Percentiles rank a stretch among this genome's conserved stretches.
These are phyloP conservation scores for Myanophis thanlyinensis DNA, from an alignment of 2,113 vertebrate genomes.

Conservation along the genomic window DNA sequence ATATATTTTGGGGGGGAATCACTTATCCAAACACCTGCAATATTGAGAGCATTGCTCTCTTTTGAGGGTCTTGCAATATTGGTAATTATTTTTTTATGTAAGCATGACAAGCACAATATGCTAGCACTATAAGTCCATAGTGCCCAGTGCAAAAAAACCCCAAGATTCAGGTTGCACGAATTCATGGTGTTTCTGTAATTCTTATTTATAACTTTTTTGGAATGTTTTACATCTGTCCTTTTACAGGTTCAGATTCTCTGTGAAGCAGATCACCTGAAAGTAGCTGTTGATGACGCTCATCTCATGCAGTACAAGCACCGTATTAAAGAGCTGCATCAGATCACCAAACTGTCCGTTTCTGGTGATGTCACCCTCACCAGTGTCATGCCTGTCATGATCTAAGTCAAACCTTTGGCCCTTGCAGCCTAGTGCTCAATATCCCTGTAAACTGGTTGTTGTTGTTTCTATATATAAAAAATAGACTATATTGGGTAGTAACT, in stretches of 20 bases:
- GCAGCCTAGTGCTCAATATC: neutral
- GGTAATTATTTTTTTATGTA: neutral
- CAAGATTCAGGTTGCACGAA: neutral
- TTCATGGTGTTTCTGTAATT: neutral
- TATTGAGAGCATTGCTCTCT: neutral
- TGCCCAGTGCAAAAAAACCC: neutral
- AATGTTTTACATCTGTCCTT: neutral
- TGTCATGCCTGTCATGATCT: conserved; percentile 7
- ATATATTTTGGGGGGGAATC: neutral
- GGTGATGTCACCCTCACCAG: conserved; percentile 58
- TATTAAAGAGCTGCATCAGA: conserved; percentile 50
- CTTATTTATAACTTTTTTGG: neutral
- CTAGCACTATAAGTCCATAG: neutral
- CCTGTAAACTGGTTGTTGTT: neutral
- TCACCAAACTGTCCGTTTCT: conserved; percentile 42
- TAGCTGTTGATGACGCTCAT: conserved; percentile 61
- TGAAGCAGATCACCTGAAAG: conserved; percentile 54
- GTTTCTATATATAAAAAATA: neutral
- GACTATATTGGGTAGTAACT: neutral
- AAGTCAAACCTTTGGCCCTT: neutral
- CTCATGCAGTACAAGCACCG: conserved; percentile 62
- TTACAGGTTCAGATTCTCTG: conserved; percentile 64
- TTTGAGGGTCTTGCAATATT: neutral
- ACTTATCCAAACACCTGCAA: neutral
- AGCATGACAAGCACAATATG: neutral